phyloP scores from a whole-genome alignment of 2,888 invertebrate species.

The Pteria penguin region DNA sequence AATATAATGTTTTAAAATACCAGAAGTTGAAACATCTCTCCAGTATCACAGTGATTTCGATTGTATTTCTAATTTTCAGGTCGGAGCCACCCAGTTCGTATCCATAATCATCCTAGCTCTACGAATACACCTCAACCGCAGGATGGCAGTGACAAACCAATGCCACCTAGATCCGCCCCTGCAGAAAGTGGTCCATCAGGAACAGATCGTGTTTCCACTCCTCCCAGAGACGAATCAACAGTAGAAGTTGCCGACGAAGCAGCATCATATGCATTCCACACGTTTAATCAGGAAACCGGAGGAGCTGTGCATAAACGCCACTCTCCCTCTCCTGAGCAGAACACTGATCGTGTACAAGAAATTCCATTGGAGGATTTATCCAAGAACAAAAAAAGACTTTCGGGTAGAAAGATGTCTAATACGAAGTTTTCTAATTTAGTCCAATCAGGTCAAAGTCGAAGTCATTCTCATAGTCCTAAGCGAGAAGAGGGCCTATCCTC shows the following conservation, averaged over 20 bases:
- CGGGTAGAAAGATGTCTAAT: conserved; percentile 38
- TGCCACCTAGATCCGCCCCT: not conserved
- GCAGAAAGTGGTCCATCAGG: not conserved
- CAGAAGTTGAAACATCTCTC: not conserved
- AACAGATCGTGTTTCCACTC: not conserved
- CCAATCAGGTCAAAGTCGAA: conserved; percentile 35
- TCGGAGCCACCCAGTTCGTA: conserved; percentile 68
- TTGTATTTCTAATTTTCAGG: conserved; percentile 49
- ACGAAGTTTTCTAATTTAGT: conserved; percentile 14
- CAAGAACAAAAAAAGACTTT: conserved; percentile 53
- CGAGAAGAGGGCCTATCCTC: conserved; percentile 44
- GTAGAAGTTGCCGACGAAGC: conserved; percentile 74
- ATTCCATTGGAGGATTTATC: conserved; percentile 79
- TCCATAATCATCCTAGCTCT: conserved; percentile 5
- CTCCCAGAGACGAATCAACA: conserved; percentile 34
- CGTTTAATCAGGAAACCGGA: conserved; percentile 64
- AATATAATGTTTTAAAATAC: not conserved
- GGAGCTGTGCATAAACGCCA: conserved; percentile 41
- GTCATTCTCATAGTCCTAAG: conserved; percentile 70
- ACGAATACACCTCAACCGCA: not conserved
- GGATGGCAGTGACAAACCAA: not conserved
- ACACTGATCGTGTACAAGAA: conserved; percentile 66
- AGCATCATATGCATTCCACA: conserved; percentile 73
- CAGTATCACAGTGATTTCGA: not conserved
- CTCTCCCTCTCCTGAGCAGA: conserved; percentile 54